Base-by-base conservation (phyloP, 64 coral and sea anemone species). In the Platygyra sinensis region DNA sequence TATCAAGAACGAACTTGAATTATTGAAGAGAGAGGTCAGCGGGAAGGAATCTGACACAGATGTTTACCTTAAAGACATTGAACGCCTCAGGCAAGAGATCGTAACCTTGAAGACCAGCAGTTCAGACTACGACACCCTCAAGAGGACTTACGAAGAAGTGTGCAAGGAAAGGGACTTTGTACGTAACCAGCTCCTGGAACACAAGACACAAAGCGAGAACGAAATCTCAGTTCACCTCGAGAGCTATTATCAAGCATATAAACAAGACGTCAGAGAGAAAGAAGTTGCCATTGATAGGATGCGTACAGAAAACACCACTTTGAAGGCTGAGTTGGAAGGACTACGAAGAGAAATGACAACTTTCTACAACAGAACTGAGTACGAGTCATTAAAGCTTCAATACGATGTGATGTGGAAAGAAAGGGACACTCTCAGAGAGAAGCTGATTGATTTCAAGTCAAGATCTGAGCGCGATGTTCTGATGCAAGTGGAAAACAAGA, bases 221-320 rank as follows among this genome's bases (percentile, higher is more conserved):
- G 59, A 80, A 2, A 62, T 80, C 24, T 12, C 46, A 16, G 28
- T 27, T 31, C 78, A 80, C 50, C 10, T 80, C 8, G 78, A 80
- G 6, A 80, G 78, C 78, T 62, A 80, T 54, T 28, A 18, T 13
- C 30, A 80, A 62, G 59, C 50, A 10, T 80, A 80, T 31, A 49
- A 67, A 51, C 85, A 93, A 77, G 85, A 93, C 20, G 77, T 93
- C n/a, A 61, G 69, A 42, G 91, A 93, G 65, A 93, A 93, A 51
- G 91, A 93, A 29, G 17, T 77, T 42, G 67, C 74, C 52, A 93
- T 93, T 52, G 67, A 71, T 25, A 76, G 86, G 8, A 39, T 93
- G 27, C 75, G 91, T 51, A 54, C 91, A 60, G 91, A 93, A 18
- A 30, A 61, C 2, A 36, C 69, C 8, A 88, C 84, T 3, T 67